A percentile compares a stretch with the other conserved stretches of the same genome.
Evolutionary conservation across 2,113 vertebrate genomes (phyloP).

Genomic region (Platichthys flesus): DNA sequence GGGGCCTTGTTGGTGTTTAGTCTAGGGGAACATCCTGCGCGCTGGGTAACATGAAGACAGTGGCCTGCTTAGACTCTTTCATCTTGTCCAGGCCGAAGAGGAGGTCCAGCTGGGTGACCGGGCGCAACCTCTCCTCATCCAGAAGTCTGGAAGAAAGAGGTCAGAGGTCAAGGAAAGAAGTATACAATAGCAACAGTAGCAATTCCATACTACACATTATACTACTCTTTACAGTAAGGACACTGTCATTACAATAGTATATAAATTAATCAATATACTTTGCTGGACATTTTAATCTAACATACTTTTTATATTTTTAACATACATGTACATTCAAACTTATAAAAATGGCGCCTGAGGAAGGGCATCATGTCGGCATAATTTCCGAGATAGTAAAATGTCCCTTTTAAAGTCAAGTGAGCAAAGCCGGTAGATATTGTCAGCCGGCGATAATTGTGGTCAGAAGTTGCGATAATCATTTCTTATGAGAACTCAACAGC

Average conservation of each 20-base stretch:
- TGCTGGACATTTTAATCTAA: not conserved
- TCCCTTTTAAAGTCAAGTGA: not conserved
- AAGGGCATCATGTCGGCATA: too few relatives aligned
- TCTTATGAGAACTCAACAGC: not conserved
- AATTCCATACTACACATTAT: not conserved
- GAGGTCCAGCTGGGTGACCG: constrained; percentile 84
- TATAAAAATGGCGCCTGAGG: too few relatives aligned
- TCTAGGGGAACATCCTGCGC: constrained; percentile 76
- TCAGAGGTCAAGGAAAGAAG: constrained; percentile 17
- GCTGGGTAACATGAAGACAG: constrained; percentile 44
- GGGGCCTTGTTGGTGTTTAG: constrained; percentile 45
- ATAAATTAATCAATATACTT: not conserved
- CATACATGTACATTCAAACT: too few relatives aligned
- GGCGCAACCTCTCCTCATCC: constrained; percentile 76
- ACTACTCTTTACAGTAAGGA: not conserved
- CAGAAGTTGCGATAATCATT: not conserved
- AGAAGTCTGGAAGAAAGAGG: constrained; percentile 56
- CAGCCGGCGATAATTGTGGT: not conserved
- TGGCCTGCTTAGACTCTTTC: constrained; percentile 81
- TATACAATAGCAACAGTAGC: not conserved
- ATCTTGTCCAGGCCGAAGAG: constrained; percentile 85
- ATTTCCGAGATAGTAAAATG: too few relatives aligned
- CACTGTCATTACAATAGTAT: not conserved
- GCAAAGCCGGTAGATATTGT: not conserved
- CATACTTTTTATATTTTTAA: too few relatives aligned